Evolutionary conservation across 2,797 vertebrate genomes (phyloP), one percentile per base, ranked within the genome.

Genomic region (Limosa lapponica): DNA sequence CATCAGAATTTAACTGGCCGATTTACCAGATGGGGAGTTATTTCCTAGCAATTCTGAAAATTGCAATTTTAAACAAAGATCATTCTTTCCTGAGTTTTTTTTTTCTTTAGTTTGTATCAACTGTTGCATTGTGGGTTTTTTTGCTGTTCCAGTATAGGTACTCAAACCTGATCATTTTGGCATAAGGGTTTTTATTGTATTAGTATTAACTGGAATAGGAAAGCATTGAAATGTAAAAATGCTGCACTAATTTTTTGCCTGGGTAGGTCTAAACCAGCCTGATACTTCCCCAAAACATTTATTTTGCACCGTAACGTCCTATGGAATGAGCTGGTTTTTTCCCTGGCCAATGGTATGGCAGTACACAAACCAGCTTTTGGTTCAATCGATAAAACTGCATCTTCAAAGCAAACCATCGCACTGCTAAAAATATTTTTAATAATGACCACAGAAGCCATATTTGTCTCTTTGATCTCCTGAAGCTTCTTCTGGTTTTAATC

Each of bases 371-470:
- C 86, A 96, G 94, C 95, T 89, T 95, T 96, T 90, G 95, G 90
- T 97, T 97, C 94, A 83, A 93, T 97, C 86, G 72, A 96, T 98
- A 98, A 97, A 98, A 98, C 96, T 96, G 88, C 94, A 43, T 97
- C 98, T 98, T 98, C 98, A 98, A 98, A 98, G 98, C 96, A 97
- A 97, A 97, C 97, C 97, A 97, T 97, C 93, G 96, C 96, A 74
- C 96, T 98, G 97, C 97, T 98, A 98, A 98, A 98, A 98, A 98
- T 98, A 98, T 98, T 98, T 98, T 98, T 98, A 98, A 98, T 98
- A 98, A 98, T 97, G 97, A 97, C 98, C 97, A 98, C 97, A 98
- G 98, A 98, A 98, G 97, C 97, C 96, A 96, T 98, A 97, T 98
- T 98, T 98, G 96, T 95, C 93, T 97, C 97, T 97, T 98, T 98